Conservation (phyloP, 1,140 invertebrate genomes). For the Varroa destructor region DNA sequence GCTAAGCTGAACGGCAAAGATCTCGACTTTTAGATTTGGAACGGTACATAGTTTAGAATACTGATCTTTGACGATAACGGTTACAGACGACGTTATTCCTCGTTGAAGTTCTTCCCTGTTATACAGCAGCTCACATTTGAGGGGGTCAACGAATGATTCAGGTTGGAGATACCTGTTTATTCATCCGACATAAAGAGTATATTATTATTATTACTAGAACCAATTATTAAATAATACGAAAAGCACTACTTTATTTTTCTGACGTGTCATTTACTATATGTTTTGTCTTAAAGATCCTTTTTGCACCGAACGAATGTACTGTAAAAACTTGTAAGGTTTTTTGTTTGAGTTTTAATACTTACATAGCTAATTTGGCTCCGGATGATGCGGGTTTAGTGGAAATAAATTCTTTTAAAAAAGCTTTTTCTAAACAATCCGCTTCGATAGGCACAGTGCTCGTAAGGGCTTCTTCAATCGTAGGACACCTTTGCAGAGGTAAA, state of each 20-base stretch:
- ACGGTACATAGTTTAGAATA: constrained; percentile 74
- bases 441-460: background rate
- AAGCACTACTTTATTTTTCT: too few relatives aligned
- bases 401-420: constrained; percentile 14
- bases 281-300: too few relatives aligned
- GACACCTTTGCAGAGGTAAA: constrained; percentile 2
- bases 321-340: too few relatives aligned
- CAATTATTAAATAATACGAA: constrained; percentile 23
- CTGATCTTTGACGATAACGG: constrained; percentile 75
- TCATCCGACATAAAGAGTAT: constrained; percentile 15
- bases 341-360: background rate
- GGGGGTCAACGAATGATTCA: constrained; percentile 74
- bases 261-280: too few relatives aligned
- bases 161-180: constrained; percentile 70
- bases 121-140: constrained; percentile 65
- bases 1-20: constrained; percentile 30
- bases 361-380: constrained; percentile 11
- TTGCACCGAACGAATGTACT: too few relatives aligned
- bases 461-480: constrained; percentile 21
- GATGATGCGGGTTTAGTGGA: background rate
- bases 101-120: constrained; percentile 59
- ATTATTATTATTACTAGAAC: background rate
- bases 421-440: constrained; percentile 7
- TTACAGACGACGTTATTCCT: constrained; percentile 64
- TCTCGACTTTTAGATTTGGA: constrained; percentile 61